Evolutionary conservation across 92 coral and sea anemone genomes (phyloP).

Genomic region (Porites divaricata): DNA sequence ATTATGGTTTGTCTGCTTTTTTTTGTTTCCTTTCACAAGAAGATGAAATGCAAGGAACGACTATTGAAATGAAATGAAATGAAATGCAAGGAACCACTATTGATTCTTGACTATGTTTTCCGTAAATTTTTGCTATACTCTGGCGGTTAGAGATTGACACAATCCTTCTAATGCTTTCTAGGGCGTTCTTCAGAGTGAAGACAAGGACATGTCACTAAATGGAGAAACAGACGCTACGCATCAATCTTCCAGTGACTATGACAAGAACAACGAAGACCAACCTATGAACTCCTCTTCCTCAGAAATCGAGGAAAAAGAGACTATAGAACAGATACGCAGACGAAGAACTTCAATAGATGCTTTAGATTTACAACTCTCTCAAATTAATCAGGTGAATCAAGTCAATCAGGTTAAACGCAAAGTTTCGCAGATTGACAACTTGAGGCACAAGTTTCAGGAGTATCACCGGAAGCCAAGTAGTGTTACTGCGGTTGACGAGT

Average conservation of each 20-base stretch:
- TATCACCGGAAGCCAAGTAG: constrained; percentile 14
- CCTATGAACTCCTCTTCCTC: not conserved
- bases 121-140: too few relatives aligned
- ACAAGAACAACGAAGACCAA: not conserved
- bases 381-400: not conserved
- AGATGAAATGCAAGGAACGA: too few relatives aligned
- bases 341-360: constrained; percentile 64
- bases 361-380: constrained; percentile 47
- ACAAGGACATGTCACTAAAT: constrained; percentile 3
- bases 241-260: not conserved
- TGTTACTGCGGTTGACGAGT: not conserved
- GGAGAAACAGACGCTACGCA: not conserved
- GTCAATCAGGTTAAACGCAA: constrained; percentile 34
- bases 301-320: constrained; percentile 27
- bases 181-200: constrained; percentile 44
- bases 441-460: constrained; percentile 45
- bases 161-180: not conserved
- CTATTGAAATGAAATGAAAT: too few relatives aligned
- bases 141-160: not conserved
- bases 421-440: constrained; percentile 70
- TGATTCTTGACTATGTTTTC: too few relatives aligned
- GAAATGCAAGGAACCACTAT: too few relatives aligned
- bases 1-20: too few relatives aligned
- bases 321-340: constrained; percentile 23
- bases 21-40: too few relatives aligned